Conservation (phyloP, 2,113 vertebrate species). For the Microcebus murinus region DNA sequence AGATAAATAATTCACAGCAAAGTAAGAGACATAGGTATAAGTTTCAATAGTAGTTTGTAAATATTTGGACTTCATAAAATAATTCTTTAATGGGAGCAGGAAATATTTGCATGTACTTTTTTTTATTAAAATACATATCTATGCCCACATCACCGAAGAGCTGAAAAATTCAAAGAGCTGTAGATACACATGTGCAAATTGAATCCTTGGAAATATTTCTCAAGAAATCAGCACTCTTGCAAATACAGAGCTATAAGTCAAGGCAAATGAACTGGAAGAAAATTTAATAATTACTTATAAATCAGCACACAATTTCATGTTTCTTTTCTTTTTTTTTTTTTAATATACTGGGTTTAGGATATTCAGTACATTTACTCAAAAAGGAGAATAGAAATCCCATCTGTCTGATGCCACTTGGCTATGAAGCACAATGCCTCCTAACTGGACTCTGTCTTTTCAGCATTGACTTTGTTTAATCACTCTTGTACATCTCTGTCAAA, state of each 20-base stretch:
- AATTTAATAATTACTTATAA: background rate
- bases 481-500: background rate
- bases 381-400: background rate
- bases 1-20: background rate
- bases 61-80: background rate
- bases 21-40: background rate
- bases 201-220: conserved; percentile 18
- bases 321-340: background rate
- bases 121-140: conserved; percentile 27
- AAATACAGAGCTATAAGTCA: background rate
- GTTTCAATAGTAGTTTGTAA: background rate
- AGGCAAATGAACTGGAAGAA: background rate
- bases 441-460: background rate
- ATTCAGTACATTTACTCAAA: background rate
- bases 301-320: background rate
- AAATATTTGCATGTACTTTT: background rate
- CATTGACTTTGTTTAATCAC: background rate
- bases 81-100: background rate
- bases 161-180: background rate
- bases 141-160: background rate
- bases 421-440: background rate
- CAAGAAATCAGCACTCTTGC: background rate
- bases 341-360: background rate
- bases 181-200: background rate
- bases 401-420: background rate